These are phyloP conservation scores for Atlantisia rogersi DNA, from an alignment of 2,113 vertebrate species.

Conservation along the genomic window DNA sequence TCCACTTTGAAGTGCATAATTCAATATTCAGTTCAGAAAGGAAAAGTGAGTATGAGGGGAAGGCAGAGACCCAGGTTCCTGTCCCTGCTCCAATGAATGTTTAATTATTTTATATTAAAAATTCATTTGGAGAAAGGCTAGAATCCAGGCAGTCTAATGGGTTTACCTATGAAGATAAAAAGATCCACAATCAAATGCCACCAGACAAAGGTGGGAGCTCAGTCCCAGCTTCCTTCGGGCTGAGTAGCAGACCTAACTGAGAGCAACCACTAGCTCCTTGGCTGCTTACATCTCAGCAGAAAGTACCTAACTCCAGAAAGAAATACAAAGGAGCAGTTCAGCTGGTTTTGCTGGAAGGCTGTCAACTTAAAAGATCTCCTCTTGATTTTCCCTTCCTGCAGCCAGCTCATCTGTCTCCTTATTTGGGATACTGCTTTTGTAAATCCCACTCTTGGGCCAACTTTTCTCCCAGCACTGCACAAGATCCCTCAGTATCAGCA, in stretches of 20 bases:
- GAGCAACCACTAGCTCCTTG: neutral
- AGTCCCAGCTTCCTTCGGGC: neutral
- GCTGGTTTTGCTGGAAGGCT: neutral
- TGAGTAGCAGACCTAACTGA: neutral
- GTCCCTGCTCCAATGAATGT: neutral
- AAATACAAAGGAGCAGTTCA: neutral
- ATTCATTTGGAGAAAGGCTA: conserved; percentile 14
- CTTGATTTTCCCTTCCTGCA: neutral
- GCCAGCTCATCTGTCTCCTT: neutral
- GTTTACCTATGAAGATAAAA: neutral
- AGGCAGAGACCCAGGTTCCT: neutral
- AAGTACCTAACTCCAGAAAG: neutral
- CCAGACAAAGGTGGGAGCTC: neutral
- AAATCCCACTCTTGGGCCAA: neutral
- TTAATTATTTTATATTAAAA: conserved; percentile 51
- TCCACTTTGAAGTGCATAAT: conserved; percentile 1
- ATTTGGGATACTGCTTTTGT: neutral
- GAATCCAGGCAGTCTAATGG: neutral
- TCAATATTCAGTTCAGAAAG: conserved; percentile 35
- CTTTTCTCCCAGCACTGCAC: neutral
- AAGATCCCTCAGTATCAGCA: neutral
- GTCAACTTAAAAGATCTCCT: neutral
- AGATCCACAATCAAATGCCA: neutral
- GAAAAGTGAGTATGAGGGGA: neutral
- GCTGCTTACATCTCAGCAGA: neutral